These are phyloP conservation scores for Cossypha niveicapilla DNA, from an alignment of 2,797 vertebrate species.

Conservation along the genomic window DNA sequence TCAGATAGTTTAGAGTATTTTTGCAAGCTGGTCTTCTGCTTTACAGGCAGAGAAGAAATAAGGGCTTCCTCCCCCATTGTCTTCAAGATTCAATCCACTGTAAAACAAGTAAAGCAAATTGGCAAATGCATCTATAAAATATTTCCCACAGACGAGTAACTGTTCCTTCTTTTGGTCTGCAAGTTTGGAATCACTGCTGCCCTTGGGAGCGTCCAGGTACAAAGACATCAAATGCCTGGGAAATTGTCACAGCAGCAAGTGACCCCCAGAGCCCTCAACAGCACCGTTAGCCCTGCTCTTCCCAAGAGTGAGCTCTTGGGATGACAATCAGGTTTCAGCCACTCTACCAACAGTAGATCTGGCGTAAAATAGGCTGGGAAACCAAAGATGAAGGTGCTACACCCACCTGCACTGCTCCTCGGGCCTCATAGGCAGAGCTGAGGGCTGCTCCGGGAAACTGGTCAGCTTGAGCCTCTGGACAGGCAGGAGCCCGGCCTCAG, in stretches of 20 bases:
- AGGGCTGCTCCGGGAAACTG: rapidly evolving
- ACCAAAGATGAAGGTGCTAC: rapidly evolving
- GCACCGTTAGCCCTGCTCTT: rapidly evolving
- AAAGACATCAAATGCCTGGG: rapidly evolving
- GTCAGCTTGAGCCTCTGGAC: rapidly evolving
- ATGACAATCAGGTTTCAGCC: neutral
- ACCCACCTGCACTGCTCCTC: neutral
- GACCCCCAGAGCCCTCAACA: rapidly evolving
- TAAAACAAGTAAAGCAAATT: neutral
- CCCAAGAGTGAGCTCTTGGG: rapidly evolving
- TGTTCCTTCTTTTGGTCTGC: neutral
- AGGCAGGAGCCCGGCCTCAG: neutral
- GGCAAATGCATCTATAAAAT: neutral
- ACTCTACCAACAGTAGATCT: rapidly evolving
- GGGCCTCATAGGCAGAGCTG: neutral
- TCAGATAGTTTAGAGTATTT: neutral
- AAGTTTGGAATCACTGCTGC: neutral
- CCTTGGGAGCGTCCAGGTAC: neutral
- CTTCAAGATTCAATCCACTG: neutral
- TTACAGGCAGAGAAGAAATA: neutral
- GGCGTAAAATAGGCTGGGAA: neutral
- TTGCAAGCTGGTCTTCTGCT: neutral
- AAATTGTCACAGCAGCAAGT: rapidly evolving
- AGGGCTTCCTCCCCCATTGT: rapidly evolving
- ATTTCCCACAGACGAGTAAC: neutral